Conservation (phyloP, 2,113 vertebrate species). For the Heliornis fulica region DNA sequence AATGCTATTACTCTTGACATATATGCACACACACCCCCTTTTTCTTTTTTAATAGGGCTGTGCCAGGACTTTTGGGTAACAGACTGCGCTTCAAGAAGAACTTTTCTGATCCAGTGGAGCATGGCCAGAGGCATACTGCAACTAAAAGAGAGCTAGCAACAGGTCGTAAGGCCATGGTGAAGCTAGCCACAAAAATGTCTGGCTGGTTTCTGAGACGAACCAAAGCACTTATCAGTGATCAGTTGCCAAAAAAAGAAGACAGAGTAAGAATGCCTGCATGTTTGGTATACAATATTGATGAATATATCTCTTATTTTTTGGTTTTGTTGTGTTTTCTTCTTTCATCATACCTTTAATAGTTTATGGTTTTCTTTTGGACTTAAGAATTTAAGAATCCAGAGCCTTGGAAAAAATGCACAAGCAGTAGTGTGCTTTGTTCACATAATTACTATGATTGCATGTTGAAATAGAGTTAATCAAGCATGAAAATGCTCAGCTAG, state of each 20-base stretch:
- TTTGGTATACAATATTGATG: not conserved
- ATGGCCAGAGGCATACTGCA: conserved; percentile 89
- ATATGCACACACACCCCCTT: accelerated
- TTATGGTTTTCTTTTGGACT: not conserved
- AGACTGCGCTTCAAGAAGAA: conserved; percentile 82
- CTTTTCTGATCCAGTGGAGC: conserved; percentile 90
- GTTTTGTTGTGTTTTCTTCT: not conserved
- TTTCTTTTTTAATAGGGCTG: conserved; percentile 78
- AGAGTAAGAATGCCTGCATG: conserved; percentile 72
- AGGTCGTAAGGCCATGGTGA: conserved; percentile 83
- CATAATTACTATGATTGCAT: not conserved
- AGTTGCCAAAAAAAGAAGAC: conserved; percentile 93
- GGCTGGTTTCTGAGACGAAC: conserved; percentile 89
- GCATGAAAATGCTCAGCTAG: not conserved
- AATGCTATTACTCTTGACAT: not conserved
- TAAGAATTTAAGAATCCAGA: not conserved
- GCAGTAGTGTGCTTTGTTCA: not conserved
- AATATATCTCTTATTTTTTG: not conserved
- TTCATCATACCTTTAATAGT: not conserved
- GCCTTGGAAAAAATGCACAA: not conserved
- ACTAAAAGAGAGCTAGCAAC: conserved; percentile 90
- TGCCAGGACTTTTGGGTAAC: conserved; percentile 87
- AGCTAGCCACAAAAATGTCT: conserved; percentile 81
- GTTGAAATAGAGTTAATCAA: conserved; percentile 10
- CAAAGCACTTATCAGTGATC: conserved; percentile 85